Conservation (phyloP, 2,797 vertebrate genomes). For the Lophotriccus pileatus region DNA sequence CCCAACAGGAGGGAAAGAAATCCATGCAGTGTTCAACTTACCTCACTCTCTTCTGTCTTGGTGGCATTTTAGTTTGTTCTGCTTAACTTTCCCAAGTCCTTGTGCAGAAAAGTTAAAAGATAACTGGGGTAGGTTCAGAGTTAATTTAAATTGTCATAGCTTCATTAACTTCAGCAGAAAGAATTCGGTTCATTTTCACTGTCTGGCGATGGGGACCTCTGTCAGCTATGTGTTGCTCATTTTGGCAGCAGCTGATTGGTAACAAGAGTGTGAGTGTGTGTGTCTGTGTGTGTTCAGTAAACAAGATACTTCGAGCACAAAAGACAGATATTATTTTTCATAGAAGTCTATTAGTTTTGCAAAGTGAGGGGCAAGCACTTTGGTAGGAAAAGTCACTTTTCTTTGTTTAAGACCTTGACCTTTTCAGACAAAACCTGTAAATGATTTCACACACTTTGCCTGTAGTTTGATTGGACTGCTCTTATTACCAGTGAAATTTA, state of each 20-base stretch:
- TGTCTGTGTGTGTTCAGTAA: background rate
- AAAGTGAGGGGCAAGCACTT: background rate
- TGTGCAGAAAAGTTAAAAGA: background rate
- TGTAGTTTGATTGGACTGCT: slow-evolving; percentile 27
- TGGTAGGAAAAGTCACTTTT: background rate
- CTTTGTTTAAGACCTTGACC: slow-evolving; percentile 46
- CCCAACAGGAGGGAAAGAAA: background rate
- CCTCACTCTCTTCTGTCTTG: background rate
- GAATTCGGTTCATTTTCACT: background rate
- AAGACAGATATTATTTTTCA: slow-evolving; percentile 18
- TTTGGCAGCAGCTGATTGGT: background rate
- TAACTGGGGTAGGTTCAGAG: slow-evolving; percentile 25
- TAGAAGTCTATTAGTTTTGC: background rate
- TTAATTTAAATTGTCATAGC: slow-evolving; percentile 39
- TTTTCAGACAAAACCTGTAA: slow-evolving; percentile 46
- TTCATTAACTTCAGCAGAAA: slow-evolving; percentile 42
- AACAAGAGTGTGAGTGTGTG: background rate
- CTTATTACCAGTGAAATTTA: slow-evolving; percentile 48
- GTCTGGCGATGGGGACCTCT: background rate
- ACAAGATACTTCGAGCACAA: background rate
- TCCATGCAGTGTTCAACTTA: background rate
- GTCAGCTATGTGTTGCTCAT: background rate
- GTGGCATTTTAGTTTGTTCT: background rate
- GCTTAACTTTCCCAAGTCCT: slow-evolving; percentile 4
- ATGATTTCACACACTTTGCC: slow-evolving; percentile 34